Conservation (phyloP, 2,797 vertebrate species). For the Macrochelys suwanniensis region DNA sequence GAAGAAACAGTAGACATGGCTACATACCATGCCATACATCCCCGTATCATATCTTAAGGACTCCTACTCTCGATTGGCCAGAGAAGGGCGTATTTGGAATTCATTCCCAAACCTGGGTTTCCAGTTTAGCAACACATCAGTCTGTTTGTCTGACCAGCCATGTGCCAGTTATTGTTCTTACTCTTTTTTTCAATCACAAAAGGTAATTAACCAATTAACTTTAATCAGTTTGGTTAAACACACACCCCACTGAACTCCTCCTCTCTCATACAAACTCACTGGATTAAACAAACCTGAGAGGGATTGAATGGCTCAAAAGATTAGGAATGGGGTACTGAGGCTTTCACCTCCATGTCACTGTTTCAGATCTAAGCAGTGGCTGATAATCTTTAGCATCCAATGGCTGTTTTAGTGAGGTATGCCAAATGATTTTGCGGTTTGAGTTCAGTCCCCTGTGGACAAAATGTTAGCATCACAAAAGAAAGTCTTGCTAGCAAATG, state of each 20-base stretch:
- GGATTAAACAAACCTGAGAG: neutral
- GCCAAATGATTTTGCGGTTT: neutral
- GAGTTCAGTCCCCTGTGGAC: neutral
- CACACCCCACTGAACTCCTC: neutral
- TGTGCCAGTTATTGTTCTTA: neutral
- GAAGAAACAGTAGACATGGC: neutral
- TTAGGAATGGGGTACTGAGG: neutral
- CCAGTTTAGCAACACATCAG: neutral
- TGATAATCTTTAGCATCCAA: neutral
- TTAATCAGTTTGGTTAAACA: neutral
- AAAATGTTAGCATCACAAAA: neutral
- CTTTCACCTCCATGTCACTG: fast-evolving
- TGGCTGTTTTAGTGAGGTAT: neutral
- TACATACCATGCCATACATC: neutral
- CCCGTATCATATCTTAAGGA: neutral
- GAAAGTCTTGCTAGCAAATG: fast-evolving
- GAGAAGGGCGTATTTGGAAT: neutral
- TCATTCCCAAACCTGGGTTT: neutral
- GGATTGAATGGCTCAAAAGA: fast-evolving
- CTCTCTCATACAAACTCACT: neutral
- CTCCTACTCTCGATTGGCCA: neutral
- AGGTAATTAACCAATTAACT: neutral
- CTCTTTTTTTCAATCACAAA: constrained; percentile 10
- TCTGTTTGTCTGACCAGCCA: neutral
- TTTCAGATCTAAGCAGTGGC: neutral